These are phyloP conservation scores for Rhaphigaster nebulosa DNA, from an alignment of 2,888 invertebrate genomes.

Conservation along the genomic window DNA sequence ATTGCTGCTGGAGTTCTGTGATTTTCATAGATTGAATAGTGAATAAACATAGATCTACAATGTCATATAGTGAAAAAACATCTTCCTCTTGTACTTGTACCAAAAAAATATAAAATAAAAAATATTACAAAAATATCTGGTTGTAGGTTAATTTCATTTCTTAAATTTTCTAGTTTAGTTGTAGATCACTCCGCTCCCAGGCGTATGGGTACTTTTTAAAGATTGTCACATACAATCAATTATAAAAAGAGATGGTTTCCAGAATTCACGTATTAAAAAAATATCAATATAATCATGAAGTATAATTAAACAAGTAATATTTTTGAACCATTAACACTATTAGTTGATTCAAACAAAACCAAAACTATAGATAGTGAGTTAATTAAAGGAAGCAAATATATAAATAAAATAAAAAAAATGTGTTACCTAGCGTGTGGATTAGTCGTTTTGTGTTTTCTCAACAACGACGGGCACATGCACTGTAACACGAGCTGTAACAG, in stretches of 20 bases:
- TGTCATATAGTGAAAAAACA: no score
- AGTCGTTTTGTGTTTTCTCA: conserved; percentile 66
- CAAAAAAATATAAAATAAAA: no score
- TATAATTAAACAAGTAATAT: not conserved
- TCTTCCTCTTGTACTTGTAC: no score
- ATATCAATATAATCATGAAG: not conserved
- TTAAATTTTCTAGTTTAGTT: not conserved
- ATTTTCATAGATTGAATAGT: no score
- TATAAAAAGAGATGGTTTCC: not conserved
- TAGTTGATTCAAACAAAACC: conserved; percentile 55
- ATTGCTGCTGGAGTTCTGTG: no score
- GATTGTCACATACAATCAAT: not conserved
- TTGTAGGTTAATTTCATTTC: not conserved
- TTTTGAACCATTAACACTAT: not conserved
- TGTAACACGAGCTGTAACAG: conserved; percentile 67
- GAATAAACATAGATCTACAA: no score
- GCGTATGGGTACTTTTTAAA: not conserved
- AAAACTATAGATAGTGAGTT: conserved; percentile 51
- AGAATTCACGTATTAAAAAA: not conserved
- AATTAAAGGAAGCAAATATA: conserved; percentile 60
- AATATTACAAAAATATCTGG: not conserved
- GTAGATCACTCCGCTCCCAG: not conserved
- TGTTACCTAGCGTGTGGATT: conserved; percentile 65
- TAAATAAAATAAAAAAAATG: conserved; percentile 61
- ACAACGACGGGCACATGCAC: conserved; percentile 67